Conservation (phyloP, 30 jellyfish, hydroid and myxozoan genomes). For the Hydractinia echinata region DNA sequence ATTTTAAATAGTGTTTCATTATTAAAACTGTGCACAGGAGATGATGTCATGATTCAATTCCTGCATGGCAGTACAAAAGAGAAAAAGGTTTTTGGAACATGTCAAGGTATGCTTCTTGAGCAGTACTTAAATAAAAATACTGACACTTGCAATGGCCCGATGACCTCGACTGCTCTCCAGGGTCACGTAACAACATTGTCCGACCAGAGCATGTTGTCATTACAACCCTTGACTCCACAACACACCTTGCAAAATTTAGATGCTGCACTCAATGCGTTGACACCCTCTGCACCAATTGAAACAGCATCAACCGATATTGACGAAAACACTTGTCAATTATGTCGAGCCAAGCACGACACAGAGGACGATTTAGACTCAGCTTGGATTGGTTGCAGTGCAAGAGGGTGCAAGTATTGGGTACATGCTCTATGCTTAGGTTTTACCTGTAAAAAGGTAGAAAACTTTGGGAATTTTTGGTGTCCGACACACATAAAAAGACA, state of each 20-base stretch:
- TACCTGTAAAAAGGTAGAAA: background rate
- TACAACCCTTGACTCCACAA: too few relatives aligned
- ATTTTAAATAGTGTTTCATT: background rate
- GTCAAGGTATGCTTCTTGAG: background rate
- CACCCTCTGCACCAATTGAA: background rate
- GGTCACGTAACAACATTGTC: too few relatives aligned
- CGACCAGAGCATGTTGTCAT: too few relatives aligned
- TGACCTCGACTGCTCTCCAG: too few relatives aligned
- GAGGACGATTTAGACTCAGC: background rate
- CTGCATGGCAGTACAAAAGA: background rate
- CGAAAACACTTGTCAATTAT: slow-evolving; percentile 9
- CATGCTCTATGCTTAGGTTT: slow-evolving; percentile 5
- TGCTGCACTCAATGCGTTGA: background rate
- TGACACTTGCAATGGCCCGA: too few relatives aligned
- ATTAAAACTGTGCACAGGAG: background rate
- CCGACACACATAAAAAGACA: background rate
- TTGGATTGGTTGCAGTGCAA: slow-evolving; percentile 11
- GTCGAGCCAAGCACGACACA: background rate
- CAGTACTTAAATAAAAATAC: too few relatives aligned
- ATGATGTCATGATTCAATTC: background rate
- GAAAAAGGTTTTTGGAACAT: background rate
- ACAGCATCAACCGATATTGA: background rate
- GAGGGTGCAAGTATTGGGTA: slow-evolving; percentile 10
- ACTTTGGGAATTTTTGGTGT: background rate
- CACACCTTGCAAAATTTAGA: background rate